Evolutionary conservation across 2,888 invertebrate species (phyloP).

Genomic region (Chloromyia formosa): DNA sequence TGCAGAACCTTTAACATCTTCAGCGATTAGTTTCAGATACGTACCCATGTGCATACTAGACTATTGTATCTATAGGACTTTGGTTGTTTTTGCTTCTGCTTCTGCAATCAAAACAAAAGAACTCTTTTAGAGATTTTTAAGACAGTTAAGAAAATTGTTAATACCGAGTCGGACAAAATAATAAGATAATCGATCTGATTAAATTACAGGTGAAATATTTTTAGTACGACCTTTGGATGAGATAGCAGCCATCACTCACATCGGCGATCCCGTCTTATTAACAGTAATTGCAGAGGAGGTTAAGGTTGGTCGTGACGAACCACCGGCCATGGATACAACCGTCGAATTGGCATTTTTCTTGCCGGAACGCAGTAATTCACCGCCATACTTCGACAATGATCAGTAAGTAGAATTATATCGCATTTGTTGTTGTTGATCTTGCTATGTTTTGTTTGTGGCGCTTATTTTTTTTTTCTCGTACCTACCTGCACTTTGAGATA

Average conservation of each 20-base stretch:
- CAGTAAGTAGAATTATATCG: constrained; percentile 67
- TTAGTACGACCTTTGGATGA: constrained; percentile 79
- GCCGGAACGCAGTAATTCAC: constrained; percentile 78
- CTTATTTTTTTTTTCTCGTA: constrained; percentile 14
- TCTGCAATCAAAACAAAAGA: neutral
- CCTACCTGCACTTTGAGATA: neutral
- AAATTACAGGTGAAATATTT: constrained; percentile 72
- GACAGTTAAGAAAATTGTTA: constrained; percentile 41
- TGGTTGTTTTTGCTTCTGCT: neutral
- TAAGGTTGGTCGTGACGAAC: constrained; percentile 75
- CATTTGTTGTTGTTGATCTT: neutral
- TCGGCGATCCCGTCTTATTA: constrained; percentile 84
- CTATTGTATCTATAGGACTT: neutral
- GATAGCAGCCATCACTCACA: constrained; percentile 80
- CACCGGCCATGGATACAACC: constrained; percentile 81
- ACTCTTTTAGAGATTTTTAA: constrained; percentile 17
- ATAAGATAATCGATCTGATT: constrained; percentile 48
- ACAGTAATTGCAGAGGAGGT: constrained; percentile 89
- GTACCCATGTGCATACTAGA: neutral
- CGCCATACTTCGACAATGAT: constrained; percentile 82
- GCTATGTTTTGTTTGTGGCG: neutral
- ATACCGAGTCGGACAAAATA: constrained; percentile 39
- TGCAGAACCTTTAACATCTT: constrained; percentile 39
- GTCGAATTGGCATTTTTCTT: constrained; percentile 85
- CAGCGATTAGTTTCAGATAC: constrained; percentile 22